Evolutionary conservation across 2,113 vertebrate species (phyloP).

Genomic region (Brachirus orientalis): DNA sequence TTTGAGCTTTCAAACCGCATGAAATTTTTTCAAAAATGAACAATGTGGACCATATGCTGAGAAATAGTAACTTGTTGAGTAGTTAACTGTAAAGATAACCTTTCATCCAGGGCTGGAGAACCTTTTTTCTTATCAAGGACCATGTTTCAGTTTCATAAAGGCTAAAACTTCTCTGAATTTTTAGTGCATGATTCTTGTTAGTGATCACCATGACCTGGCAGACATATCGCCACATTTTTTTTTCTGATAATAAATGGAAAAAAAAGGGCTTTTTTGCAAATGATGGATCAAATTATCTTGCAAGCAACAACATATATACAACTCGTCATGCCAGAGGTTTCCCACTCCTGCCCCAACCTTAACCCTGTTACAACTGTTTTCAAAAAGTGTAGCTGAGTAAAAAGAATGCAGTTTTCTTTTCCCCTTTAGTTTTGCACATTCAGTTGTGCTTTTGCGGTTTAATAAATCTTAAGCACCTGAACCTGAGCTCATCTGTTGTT

Average conservation of each 20-base stretch:
- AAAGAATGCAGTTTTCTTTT: background rate
- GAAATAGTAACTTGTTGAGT: background rate
- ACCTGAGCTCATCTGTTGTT: conserved; percentile 41
- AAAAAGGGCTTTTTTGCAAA: too few species aligned
- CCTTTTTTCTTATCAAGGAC: background rate
- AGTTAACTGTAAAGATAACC: too few species aligned
- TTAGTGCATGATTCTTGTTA: too few species aligned
- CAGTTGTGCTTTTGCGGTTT: conserved; percentile 19
- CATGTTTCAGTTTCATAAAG: too few species aligned
- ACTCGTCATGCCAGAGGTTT: too few species aligned
- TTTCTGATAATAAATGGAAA: background rate
- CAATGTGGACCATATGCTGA: background rate
- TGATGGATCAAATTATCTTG: too few species aligned
- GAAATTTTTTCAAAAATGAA: background rate
- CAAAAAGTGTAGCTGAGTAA: conserved; percentile 7
- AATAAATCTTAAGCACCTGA: conserved; percentile 11
- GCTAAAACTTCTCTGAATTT: too few species aligned
- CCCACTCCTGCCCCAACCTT: background rate
- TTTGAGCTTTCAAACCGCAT: too few species aligned
- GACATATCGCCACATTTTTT: background rate
- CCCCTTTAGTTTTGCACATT: background rate
- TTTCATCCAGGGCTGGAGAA: background rate
- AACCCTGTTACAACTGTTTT: too few species aligned
- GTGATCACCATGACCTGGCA: too few species aligned
- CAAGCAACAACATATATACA: too few species aligned